Base-by-base conservation (phyloP, 2,113 vertebrate species). In the Syrrhaptes paradoxus region DNA sequence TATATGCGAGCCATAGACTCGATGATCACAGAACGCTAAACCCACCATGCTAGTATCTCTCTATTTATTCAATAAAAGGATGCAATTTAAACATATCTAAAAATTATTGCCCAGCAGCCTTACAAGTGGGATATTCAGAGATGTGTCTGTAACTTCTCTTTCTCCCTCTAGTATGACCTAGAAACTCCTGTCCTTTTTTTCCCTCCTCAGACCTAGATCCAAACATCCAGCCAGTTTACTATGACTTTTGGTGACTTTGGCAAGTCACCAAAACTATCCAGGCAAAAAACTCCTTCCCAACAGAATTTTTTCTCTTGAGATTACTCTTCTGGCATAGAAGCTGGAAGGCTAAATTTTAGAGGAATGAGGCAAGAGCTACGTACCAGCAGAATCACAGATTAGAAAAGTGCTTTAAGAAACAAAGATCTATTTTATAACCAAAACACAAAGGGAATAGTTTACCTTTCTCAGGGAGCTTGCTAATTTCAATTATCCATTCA, bases 401-500 rank as follows among this genome's bases (percentile, higher is more conserved):
- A 26, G 19, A 83, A 74, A 9, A 9, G 13, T 43, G 20, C 15
- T 61, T 91, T 58, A 75, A 74, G 90, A 94, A 87, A 73, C 4
- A 76, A 70, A 86, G 24, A 67, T n/a, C 43, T 74, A 13, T 83
- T 93, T 80, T 79, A 90, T 96, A 95, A 86, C 12, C 75, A 79
- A 91, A 90, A 49, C 46, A 71, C 59, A 91, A 83, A 85, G 18
- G 20, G 18, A 81, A 77, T 41, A 52, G 17, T 92, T 84, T 80
- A 84, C 34, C 34, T 81, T 96, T 91, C 32, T 14, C 63, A 76
- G 34, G 26, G 28, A 90, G 16, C 13, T 20, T 77, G 18, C 9
- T 86, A 91, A 96, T 96, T 94, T 91, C 57, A 94, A 86, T 95
- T 95, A 90, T 11, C 29, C 2, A 9, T 57, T 87, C 72, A 86